Evolutionary conservation across 2,797 vertebrate species (phyloP), one percentile per base, ranked within the genome.

Genomic region (Gallinago stenura): DNA sequence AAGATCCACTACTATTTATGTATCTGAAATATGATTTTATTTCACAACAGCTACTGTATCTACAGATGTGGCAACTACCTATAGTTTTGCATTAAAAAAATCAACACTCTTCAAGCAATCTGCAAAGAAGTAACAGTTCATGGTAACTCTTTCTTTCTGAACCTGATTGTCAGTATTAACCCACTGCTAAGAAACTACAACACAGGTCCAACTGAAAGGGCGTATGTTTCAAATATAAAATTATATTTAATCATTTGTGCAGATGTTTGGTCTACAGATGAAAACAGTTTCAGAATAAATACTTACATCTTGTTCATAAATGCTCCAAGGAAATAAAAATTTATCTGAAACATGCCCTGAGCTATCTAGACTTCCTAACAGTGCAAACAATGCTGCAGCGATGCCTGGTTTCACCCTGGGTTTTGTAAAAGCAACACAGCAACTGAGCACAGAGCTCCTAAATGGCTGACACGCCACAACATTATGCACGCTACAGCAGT

Each of bases 271-370:
- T 97, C 96, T 98, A 95, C 21, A 96, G 89, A 93, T 91, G 58
- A 95, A 93, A 93, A 94, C 64, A 95, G 92, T 95, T 97, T 91
- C 88, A 89, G 91, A 78, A 95, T 93, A 96, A 98, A 97, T 97
- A 98, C 73, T 84, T 96, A 95, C 11, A 78, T 82, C 93, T 96
- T 95, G 91, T 87, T 88, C 93, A 97, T 89, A 97, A 94, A 97
- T 72, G 78, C 83, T 95, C 89, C 57, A 92, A 96, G 93, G 89
- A 97, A 94, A 93, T 97, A 95, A 97, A 96, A 97, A 92, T 95
- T 96, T 92, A 93, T 90, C 96, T 93, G 93, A 97, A 93, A 97
- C 84, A 97, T 97, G 98, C 98, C 99, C 99, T 99, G 99, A 99
- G 99, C 98, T 98, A 98, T 98, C 97, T 97, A 98, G 92, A 98